Evolutionary conservation across 2,888 invertebrate genomes (phyloP).

Genomic region (Ischnura elegans): DNA sequence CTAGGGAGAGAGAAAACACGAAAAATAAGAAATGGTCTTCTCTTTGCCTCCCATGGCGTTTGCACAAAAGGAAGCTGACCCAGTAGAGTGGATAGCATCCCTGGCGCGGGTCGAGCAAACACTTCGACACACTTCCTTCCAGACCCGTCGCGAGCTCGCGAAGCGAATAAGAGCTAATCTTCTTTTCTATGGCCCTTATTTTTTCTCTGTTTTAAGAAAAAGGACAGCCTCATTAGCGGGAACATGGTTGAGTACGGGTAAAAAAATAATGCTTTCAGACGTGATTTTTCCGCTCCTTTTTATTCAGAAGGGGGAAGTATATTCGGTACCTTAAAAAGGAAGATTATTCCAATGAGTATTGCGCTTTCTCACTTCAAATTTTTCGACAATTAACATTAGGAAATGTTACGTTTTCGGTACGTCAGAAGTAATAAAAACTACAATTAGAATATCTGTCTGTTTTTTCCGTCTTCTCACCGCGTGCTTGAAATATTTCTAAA

Average conservation of each 20-base stretch:
- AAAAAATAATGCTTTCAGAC: background rate
- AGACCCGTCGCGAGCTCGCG: background rate
- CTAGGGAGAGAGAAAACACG: background rate
- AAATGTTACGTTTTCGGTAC: no score
- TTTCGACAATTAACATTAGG: no score
- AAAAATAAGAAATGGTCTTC: no score
- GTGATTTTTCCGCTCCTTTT: background rate
- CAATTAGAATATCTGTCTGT: no score
- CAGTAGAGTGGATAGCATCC: background rate
- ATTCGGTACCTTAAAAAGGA: background rate
- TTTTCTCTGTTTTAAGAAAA: background rate
- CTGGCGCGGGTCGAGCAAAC: background rate
- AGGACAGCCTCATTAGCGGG: constrained; percentile 24
- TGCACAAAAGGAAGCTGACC: constrained; percentile 36
- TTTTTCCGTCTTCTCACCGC: no score
- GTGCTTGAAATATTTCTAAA: no score
- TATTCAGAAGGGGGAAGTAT: background rate
- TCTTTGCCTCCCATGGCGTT: background rate
- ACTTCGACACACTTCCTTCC: constrained; percentile 2
- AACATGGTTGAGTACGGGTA: background rate
- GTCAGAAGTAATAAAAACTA: no score
- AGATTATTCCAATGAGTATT: no score
- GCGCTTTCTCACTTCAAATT: no score
- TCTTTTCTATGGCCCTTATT: background rate
- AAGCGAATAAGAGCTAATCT: constrained; percentile 37